These are phyloP conservation scores for Hololepta plana DNA, from an alignment of 2,888 invertebrate genomes.

Conservation along the genomic window DNA sequence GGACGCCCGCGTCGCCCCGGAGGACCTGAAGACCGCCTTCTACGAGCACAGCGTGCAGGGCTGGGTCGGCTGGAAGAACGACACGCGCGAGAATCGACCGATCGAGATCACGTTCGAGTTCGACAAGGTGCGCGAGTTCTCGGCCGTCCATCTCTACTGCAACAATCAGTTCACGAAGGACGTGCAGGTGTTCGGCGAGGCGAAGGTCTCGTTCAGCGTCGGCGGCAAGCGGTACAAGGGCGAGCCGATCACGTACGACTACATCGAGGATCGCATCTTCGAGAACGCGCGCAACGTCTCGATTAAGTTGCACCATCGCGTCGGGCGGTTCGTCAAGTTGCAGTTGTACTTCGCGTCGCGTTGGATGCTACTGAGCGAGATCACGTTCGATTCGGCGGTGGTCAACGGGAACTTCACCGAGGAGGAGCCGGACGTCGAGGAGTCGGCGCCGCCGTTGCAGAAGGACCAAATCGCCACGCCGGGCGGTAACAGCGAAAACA, in stretches of 20 bases:
- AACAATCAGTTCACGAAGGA: constrained; percentile 76
- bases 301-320: constrained; percentile 62
- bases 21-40: constrained; percentile 48
- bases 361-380: constrained; percentile 83
- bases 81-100: constrained; percentile 41
- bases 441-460: constrained; percentile 12
- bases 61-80: constrained; percentile 86
- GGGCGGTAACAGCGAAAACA: constrained; percentile 15
- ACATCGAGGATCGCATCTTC: constrained; percentile 59
- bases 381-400: constrained; percentile 56
- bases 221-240: constrained; percentile 63
- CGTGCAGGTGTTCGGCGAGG: constrained; percentile 70
- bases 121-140: constrained; percentile 74
- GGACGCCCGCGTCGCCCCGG: constrained; percentile 63
- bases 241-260: constrained; percentile 54
- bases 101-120: constrained; percentile 64
- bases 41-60: constrained; percentile 44
- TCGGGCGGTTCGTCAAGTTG: constrained; percentile 65
- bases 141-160: constrained; percentile 59
- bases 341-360: constrained; percentile 60
- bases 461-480: constrained; percentile 16
- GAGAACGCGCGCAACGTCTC: constrained; percentile 66
- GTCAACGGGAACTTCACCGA: constrained; percentile 24
- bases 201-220: constrained; percentile 60
- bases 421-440: constrained; percentile 17